Conservation (phyloP, 2,888 invertebrate genomes). For the Peribatodes rhomboidaria region DNA sequence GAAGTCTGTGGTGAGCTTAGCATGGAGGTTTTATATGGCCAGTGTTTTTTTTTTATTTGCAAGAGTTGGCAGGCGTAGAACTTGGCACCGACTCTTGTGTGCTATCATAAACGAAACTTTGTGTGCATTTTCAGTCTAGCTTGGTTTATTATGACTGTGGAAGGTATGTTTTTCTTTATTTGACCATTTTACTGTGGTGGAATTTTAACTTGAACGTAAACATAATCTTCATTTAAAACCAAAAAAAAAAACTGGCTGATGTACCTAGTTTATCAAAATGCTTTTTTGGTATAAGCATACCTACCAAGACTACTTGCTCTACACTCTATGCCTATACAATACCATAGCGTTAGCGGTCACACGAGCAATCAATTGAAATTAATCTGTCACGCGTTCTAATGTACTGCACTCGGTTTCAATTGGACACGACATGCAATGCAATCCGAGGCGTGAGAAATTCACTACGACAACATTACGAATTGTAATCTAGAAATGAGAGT, state of each 20-base stretch:
- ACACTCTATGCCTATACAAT: neutral
- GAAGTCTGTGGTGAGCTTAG: neutral
- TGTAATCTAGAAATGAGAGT: neutral
- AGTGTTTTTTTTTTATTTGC: neutral
- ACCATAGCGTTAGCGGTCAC: constrained; percentile 6
- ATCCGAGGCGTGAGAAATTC: constrained; percentile 27
- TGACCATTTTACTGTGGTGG: no score
- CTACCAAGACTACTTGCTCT: no score
- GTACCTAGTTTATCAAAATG: no score
- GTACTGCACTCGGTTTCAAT: constrained; percentile 24
- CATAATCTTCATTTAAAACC: no score
- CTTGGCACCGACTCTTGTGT: neutral
- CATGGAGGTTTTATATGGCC: neutral
- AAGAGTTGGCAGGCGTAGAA: neutral
- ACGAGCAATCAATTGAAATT: constrained; percentile 23
- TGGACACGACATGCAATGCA: constrained; percentile 28
- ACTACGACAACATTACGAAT: neutral
- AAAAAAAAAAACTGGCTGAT: no score
- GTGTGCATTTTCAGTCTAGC: neutral
- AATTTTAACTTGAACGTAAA: no score
- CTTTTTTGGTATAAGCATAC: neutral
- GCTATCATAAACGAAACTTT: neutral
- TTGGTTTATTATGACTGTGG: no score
- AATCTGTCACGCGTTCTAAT: constrained; percentile 21
- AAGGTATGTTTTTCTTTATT: no score